phyloP scores from a whole-genome alignment of 30 jellyfish, hydroid and myxozoan species.

The Aurelia aurita region DNA sequence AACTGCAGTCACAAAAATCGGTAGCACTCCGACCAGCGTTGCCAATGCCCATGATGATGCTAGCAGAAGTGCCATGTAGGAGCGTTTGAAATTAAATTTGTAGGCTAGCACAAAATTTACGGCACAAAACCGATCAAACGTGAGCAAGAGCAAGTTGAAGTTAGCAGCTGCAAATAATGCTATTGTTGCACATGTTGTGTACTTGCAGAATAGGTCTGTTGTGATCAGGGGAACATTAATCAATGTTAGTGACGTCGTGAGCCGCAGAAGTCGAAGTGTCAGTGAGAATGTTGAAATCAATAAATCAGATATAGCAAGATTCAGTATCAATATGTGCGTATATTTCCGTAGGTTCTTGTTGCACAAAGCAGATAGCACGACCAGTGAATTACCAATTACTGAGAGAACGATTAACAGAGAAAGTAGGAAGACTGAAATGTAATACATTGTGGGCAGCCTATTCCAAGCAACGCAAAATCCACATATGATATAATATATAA shows the following conservation, averaged over 20 bases:
- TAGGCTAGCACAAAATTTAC: conserved; percentile 49
- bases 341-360: conserved; percentile 50
- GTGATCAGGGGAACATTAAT: not conserved
- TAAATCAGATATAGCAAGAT: conserved; percentile 70
- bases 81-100: conserved; percentile 20
- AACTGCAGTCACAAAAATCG: conserved; percentile 1
- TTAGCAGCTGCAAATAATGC: conserved; percentile 62
- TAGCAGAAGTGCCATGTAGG: conserved; percentile 28
- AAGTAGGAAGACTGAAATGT: conserved; percentile 9
- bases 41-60: conserved; percentile 44
- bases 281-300: conserved; percentile 45
- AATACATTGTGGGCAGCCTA: not conserved
- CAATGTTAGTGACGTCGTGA: not conserved
- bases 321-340: conserved; percentile 57
- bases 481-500: no score
- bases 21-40: conserved; percentile 34
- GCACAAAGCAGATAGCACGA: conserved; percentile 42
- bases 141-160: conserved; percentile 55
- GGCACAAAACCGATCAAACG: conserved; percentile 71
- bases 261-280: conserved; percentile 56
- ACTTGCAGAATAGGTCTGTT: conserved; percentile 56
- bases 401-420: conserved; percentile 43
- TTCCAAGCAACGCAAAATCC: no score
- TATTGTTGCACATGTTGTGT: conserved; percentile 50
- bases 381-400: conserved; percentile 43